phyloP scores from a whole-genome alignment of 1,140 invertebrate species.

The Drosophila varians region DNA sequence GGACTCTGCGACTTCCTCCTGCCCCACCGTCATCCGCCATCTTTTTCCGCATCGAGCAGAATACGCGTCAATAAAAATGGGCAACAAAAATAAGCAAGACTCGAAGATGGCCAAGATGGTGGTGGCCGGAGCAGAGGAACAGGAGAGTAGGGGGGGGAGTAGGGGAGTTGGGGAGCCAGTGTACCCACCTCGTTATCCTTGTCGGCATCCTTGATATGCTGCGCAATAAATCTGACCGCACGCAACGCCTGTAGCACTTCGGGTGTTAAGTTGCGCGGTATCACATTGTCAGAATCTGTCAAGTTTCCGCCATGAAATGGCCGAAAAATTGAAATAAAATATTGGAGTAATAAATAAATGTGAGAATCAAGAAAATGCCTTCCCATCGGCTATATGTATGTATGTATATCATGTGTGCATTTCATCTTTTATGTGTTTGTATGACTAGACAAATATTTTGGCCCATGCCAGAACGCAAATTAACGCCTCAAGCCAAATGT shows the following conservation, averaged over 20 bases:
- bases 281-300: constrained; percentile 90
- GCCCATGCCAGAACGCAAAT: constrained; percentile 30
- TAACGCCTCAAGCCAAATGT: constrained; percentile 23
- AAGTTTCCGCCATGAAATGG: constrained; percentile 74
- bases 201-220: constrained; percentile 97
- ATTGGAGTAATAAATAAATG: constrained; percentile 78
- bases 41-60: constrained; percentile 1
- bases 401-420: constrained; percentile 32
- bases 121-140: background rate
- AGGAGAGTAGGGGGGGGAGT: background rate
- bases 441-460: constrained; percentile 51
- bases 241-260: constrained; percentile 96
- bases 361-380: constrained; percentile 34
- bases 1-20: constrained; percentile 15
- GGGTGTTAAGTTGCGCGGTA: constrained; percentile 91
- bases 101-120: background rate
- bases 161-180: constrained; percentile 3
- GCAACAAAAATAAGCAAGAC: constrained; percentile 41
- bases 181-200: constrained; percentile 94
- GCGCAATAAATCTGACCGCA: constrained; percentile 97
- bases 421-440: constrained; percentile 8
- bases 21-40: background rate
- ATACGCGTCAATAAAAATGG: constrained; percentile 67
- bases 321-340: constrained; percentile 79
- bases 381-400: constrained; percentile 19